These are phyloP conservation scores for Drosophila suzukii DNA, from an alignment of 1,140 invertebrate genomes.

Conservation along the genomic window DNA sequence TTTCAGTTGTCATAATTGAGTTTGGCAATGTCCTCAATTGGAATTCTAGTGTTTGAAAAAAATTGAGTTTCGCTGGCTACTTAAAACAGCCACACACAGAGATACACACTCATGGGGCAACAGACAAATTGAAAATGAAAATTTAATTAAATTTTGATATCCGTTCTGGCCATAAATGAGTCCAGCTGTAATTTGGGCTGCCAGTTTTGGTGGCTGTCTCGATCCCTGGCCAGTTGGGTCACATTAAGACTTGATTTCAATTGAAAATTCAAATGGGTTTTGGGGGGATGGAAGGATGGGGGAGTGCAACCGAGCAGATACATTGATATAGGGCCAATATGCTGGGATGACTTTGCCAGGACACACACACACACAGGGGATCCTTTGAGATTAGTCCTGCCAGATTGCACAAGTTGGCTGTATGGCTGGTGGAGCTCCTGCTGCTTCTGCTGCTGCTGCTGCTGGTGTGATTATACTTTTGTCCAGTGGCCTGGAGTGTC, in stretches of 20 bases:
- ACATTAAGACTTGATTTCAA: conserved; percentile 80
- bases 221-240: conserved; percentile 47
- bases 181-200: conserved; percentile 61
- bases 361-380: conserved; percentile 19
- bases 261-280: conserved; percentile 66
- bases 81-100: conserved; percentile 24
- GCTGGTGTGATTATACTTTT: conserved; percentile 36
- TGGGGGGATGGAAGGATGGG: neutral
- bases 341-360: conserved; percentile 23
- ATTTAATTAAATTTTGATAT: conserved; percentile 83
- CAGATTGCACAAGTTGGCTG: conserved; percentile 25
- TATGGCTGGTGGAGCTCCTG: conserved; percentile 1
- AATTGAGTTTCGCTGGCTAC: conserved; percentile 44
- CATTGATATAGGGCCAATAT: conserved; percentile 57
- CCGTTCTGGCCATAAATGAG: conserved; percentile 66
- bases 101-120: neutral
- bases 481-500: conserved; percentile 60
- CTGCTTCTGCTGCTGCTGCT: neutral
- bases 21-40: conserved; percentile 55
- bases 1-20: conserved; percentile 74
- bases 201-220: conserved; percentile 40
- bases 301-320: conserved; percentile 27
- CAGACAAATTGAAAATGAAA: conserved; percentile 77
- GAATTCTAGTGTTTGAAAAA: conserved; percentile 56
- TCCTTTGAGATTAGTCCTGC: conserved; percentile 74